Evolutionary conservation across 2,888 invertebrate species (phyloP).

Genomic region (Caenorhabditis sp.): DNA sequence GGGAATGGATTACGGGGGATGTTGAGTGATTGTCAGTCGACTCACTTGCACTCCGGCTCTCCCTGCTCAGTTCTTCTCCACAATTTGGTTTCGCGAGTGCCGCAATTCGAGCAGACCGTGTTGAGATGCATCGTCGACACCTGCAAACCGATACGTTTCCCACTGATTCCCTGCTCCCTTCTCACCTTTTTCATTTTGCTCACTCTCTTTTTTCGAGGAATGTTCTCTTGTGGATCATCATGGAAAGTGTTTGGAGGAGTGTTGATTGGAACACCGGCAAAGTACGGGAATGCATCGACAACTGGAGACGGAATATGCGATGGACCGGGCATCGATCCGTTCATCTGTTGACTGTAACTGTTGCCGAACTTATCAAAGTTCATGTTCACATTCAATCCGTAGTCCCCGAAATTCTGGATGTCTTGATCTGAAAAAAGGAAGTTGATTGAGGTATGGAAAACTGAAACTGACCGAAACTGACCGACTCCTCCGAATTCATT

Average conservation of each 20-base stretch:
- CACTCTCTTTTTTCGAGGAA: neutral
- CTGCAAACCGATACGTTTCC: neutral
- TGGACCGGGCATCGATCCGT: neutral
- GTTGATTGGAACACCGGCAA: neutral
- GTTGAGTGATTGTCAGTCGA: neutral
- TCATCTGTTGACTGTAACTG: neutral
- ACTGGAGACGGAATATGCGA: neutral
- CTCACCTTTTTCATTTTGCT: neutral
- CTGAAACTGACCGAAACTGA: too few species aligned
- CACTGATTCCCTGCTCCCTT: neutral
- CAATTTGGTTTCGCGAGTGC: constrained; percentile 40
- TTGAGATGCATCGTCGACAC: constrained; percentile 30
- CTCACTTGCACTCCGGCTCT: constrained; percentile 53
- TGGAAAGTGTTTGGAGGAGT: neutral
- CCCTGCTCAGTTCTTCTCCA: constrained; percentile 42
- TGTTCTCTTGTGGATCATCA: neutral
- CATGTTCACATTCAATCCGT: too few species aligned
- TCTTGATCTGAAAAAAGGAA: too few species aligned
- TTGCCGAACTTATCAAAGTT: too few species aligned
- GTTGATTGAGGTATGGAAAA: too few species aligned
- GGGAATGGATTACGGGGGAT: neutral
- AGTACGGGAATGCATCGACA: neutral
- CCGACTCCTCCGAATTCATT: neutral
- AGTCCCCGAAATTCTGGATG: too few species aligned
- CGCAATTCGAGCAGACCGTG: constrained; percentile 35